Base-by-base conservation (phyloP, 2,113 vertebrate genomes). In the Larimichthys polyactis region DNA sequence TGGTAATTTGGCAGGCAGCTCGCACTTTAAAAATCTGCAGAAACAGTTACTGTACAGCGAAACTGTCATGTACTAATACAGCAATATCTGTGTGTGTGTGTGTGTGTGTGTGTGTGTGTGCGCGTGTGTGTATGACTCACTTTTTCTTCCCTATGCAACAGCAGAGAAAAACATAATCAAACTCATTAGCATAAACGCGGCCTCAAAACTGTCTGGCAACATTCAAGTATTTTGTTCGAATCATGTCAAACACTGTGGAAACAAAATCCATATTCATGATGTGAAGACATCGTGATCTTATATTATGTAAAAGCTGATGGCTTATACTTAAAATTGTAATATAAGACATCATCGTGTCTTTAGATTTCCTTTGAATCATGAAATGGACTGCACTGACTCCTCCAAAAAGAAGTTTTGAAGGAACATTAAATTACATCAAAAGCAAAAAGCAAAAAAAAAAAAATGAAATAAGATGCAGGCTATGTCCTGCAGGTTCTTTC, bases 101-200 rank as follows among this genome's bases (percentile, higher is more conserved):
- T 40, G 36, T 40, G 10, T n/a, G 36, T 19, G 16, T 17, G 16
- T 55, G 7, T 24, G 40, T 6, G 20, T 15, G 3, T 40, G 7
- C 69, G 10, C 17, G 32, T 2, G 16, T 36, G 36, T 40, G 36
- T 40, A 9, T 40, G 20, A 60, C 2, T 62, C 59, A 75, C 59
- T 51, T 63, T 83, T 68, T 58, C 22, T 52, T 68, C 59, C 58
- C n/a, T 19, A 15, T 24, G 24, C 48, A 58, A 29, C 63, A 67
- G 46, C 36, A 48, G 19, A 65, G 59, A 16, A 40, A 55, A 44
- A 11, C 40, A n/a, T 15, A 55, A 16, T 57, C 15, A 24, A 52
- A 27, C 20, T 64, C 4, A 73, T 63, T 12, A 63, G 3, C 66
- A 62, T 19, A 15, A 67, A 68, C 65, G 64, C 24, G 14, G 20